Conservation (phyloP, 2,797 vertebrate genomes). For the Melanogrammus aeglefinus region DNA sequence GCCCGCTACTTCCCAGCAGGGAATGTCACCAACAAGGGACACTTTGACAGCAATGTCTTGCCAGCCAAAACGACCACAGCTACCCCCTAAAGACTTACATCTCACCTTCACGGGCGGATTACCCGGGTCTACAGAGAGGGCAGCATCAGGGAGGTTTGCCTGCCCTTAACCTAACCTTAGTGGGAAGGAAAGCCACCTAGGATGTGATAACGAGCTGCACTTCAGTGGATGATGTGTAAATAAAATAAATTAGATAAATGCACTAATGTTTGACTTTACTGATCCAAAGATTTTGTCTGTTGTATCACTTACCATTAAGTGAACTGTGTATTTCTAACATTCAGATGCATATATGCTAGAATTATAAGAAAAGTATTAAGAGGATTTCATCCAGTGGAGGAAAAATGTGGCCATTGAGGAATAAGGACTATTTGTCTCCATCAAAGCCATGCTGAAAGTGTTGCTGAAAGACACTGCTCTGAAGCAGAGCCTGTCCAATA, state of each 20-base stretch:
- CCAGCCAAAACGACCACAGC: slow-evolving; percentile 68
- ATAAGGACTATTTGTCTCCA: background rate
- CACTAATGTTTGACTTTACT: slow-evolving; percentile 22
- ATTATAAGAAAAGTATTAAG: background rate
- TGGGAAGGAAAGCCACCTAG: background rate
- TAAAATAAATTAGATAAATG: background rate
- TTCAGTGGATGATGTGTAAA: background rate
- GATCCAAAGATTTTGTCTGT: slow-evolving; percentile 23
- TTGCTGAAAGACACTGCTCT: slow-evolving; percentile 12
- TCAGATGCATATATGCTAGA: slow-evolving; percentile 9
- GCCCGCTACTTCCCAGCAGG: slow-evolving; percentile 95
- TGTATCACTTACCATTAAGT: background rate
- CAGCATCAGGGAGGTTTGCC: background rate
- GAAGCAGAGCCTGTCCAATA: slow-evolving; percentile 12
- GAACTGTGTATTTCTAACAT: background rate
- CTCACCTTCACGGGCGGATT: background rate
- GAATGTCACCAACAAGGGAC: slow-evolving; percentile 92
- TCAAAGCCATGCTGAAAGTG: too few relatives aligned
- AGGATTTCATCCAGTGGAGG: background rate
- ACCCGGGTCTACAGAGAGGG: background rate
- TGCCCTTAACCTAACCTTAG: background rate
- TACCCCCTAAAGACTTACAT: slow-evolving; percentile 32
- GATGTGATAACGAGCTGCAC: slow-evolving; percentile 2
- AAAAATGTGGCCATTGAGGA: background rate
- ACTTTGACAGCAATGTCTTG: slow-evolving; percentile 92